Base-by-base conservation (phyloP, 2,113 vertebrate species). In the Martes martes region DNA sequence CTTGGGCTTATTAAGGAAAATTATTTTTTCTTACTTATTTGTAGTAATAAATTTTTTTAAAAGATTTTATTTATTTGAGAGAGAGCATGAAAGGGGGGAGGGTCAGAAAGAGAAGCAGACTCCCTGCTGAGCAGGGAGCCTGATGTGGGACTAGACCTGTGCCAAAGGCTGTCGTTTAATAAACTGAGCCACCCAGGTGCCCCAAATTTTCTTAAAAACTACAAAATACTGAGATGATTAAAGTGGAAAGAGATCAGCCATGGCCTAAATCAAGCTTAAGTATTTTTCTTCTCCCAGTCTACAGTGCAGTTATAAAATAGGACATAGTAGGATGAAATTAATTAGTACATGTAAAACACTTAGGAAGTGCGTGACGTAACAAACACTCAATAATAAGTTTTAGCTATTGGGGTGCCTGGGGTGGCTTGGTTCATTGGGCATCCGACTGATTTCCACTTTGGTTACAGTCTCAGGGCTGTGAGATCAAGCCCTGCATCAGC, bases 261-360 rank as follows among this genome's bases (percentile, higher is more conserved):
- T 42, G 50, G 52, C 33, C 76, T 92, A 94, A 24, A 65, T 81
- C 42, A 97, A 92, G 28, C 47, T 95, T 65, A 96, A 88, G 28
- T 24, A 23, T 59, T 23, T 92, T 86, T 79, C 28, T 95, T 89
- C 45, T 90, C 18, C 39, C n/a, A 95, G 36, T 28, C 31, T 78
- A 33, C 4, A 84, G 3, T 91, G 61, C 39, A 83, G 0, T 94
- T 95, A n/a, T 81, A 82, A 82, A 57, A 52, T 52, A 94, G 31
- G 26, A 0, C 23, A 19, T 61, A 84, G 3, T 89, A 59, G 28
- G n/a, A 28, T 89, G 18, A 76, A 96, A 76, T 69, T 15, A 93
- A 52, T 73, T 71, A 65, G 57, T 91, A 36, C 33, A 10, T 7
- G 1, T 88, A 86, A 67, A 91, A 82, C 23, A 73, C 39, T 79